These are phyloP conservation scores for Gracilinanus agilis DNA, from an alignment of 2,113 vertebrate species.

Conservation along the genomic window DNA sequence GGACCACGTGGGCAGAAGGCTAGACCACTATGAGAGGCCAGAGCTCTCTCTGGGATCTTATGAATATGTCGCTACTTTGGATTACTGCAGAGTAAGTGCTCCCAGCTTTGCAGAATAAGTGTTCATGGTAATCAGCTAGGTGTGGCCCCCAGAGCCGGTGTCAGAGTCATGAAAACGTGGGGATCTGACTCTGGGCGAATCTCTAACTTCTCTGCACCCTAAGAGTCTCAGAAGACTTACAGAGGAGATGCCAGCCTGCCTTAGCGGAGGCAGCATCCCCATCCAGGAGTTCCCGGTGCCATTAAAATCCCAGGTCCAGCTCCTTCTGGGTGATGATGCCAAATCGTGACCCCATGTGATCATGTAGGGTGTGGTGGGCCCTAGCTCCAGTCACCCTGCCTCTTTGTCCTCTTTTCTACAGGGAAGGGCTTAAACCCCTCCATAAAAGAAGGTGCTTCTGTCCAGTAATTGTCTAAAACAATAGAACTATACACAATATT, in stretches of 20 bases:
- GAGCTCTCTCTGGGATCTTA: constrained; percentile 98
- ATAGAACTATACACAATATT: too few species aligned
- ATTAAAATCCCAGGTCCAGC: neutral
- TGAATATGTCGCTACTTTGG: constrained; percentile 92
- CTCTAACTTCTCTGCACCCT: neutral
- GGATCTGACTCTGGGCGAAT: neutral
- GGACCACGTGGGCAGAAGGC: constrained; percentile 92
- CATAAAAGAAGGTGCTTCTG: neutral
- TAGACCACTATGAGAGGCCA: constrained; percentile 93
- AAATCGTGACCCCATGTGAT: neutral
- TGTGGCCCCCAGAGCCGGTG: neutral
- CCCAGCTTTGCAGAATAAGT: neutral
- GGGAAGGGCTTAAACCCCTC: neutral
- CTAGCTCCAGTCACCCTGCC: neutral
- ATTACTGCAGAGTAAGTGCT: constrained; percentile 94
- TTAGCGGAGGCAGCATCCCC: too few species aligned
- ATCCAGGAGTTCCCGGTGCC: neutral
- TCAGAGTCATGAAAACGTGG: neutral
- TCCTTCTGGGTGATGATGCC: neutral
- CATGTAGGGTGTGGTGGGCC: neutral
- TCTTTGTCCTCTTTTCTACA: neutral
- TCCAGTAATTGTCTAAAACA: neutral
- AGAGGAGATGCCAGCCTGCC: neutral
- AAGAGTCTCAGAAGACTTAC: neutral
- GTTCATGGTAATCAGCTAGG: neutral